Conservation (phyloP, 2,797 vertebrate genomes). For the Oceanodroma leucorhoa region DNA sequence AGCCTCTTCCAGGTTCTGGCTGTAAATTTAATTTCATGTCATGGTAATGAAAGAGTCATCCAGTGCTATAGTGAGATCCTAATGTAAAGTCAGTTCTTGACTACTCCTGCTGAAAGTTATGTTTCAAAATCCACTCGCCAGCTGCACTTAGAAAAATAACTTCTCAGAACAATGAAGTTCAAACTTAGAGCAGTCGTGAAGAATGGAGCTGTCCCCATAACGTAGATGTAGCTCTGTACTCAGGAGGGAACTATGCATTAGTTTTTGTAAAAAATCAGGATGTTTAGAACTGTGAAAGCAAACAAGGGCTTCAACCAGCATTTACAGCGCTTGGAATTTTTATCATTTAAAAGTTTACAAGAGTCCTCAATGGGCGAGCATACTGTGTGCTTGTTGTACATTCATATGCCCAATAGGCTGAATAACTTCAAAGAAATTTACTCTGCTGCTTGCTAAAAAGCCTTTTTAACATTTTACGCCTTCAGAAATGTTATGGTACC, state of each 20-base stretch:
- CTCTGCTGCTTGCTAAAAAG: conserved; percentile 7
- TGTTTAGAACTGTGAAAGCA: neutral
- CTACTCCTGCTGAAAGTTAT: neutral
- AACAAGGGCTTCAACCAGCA: neutral
- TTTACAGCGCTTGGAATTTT: neutral
- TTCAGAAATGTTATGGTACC: conserved; percentile 35
- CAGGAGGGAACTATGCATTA: neutral
- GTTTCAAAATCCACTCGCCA: neutral
- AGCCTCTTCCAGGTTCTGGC: neutral
- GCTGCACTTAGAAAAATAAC: neutral
- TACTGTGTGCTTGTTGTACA: neutral
- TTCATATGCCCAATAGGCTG: neutral
- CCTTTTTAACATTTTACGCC: conserved; percentile 22
- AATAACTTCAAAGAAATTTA: conserved; percentile 48
- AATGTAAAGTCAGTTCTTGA: neutral
- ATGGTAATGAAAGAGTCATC: neutral
- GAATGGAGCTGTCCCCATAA: neutral
- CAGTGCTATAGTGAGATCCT: neutral
- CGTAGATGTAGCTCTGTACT: neutral
- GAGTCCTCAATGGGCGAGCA: neutral
- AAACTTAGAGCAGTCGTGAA: neutral
- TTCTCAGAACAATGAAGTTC: neutral
- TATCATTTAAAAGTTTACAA: neutral
- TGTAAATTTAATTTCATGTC: neutral
- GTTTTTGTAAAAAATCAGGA: neutral